Base-by-base conservation (phyloP, 2,888 invertebrate genomes). In the Uropetala carovei region DNA sequence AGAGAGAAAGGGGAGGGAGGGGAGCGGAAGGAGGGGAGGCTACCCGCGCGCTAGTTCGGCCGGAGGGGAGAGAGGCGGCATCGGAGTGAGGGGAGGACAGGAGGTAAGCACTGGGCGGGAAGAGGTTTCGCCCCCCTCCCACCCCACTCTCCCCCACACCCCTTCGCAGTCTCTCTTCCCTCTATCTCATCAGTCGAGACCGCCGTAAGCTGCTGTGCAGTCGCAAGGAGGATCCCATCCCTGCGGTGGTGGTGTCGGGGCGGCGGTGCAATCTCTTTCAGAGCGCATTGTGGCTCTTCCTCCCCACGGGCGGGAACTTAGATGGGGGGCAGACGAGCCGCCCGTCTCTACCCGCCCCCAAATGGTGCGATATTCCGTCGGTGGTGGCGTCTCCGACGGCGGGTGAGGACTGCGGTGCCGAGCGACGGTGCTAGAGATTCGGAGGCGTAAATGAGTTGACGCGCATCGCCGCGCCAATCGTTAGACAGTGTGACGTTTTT, bases 361-460 rank as follows among this genome's bases (percentile, higher is more conserved):
- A 64, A 64, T 64, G 64, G 89, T 89, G 89, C 89, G 89, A n/a
- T 68, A 68, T 68, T 68, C 89, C 89, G 89, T 68, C 89, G 89
- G 89, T 89, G 89, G 89, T 89, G 89, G 89, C 89, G 89, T 89
- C 89, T 89, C 89, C 89, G 89, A 68, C 64, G 89, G 89, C 30
- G 89, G 89, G 89, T 89, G 89, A 89, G 89, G 43, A 89, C 89
- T 89, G 89, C 64, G 89, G 60, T 89, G 89, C 30, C 89, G 30
- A 43, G 89, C n/a, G 83, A 7, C 13, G 89, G 64, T 64, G 64
- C 68, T 18, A 0, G 13, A 43, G 89, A 89, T 89, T 68, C 89
- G 43, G 64, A 68, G 64, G 89, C 56, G 43, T 89, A 64, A 89
- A 89, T 89, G 89, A 89, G 43, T 64, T 27, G 27, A 68, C 59